phyloP scores from a whole-genome alignment of 2,113 vertebrate species.

The Danionella cerebrum region DNA sequence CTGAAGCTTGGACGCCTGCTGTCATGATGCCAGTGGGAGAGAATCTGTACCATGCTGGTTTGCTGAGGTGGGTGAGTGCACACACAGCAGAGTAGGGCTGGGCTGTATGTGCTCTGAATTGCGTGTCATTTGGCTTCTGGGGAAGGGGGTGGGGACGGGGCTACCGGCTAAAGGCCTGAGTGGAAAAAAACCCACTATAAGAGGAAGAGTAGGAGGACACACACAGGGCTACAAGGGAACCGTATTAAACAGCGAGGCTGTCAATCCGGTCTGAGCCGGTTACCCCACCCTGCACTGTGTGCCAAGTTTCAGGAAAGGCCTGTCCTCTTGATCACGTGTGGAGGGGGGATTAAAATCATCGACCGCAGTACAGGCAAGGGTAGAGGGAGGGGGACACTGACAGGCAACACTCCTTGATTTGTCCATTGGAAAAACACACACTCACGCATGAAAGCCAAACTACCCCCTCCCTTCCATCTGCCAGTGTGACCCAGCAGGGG shows the following conservation, averaged over 20 bases:
- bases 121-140: slow-evolving; percentile 41
- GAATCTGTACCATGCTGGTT: slow-evolving; percentile 34
- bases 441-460: slow-evolving; percentile 34
- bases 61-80: slow-evolving; percentile 42
- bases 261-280: slow-evolving; percentile 78
- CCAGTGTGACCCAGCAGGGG: slow-evolving; percentile 56
- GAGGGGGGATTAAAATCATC: slow-evolving; percentile 67
- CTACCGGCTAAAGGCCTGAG: slow-evolving; percentile 49
- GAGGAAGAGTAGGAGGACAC: slow-evolving; percentile 49
- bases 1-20: slow-evolving; percentile 32
- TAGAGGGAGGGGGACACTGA: slow-evolving; percentile 44
- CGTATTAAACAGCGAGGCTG: slow-evolving; percentile 73
- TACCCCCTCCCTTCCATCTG: slow-evolving; percentile 52
- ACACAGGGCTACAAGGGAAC: slow-evolving; percentile 62
- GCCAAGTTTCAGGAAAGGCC: slow-evolving; percentile 74
- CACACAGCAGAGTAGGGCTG: slow-evolving; percentile 40
- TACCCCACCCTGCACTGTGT: slow-evolving; percentile 71
- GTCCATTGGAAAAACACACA: slow-evolving; percentile 46
- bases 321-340: slow-evolving; percentile 69
- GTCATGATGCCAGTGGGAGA: slow-evolving; percentile 41
- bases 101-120: slow-evolving; percentile 47
- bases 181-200: slow-evolving; percentile 62
- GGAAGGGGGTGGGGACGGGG: slow-evolving; percentile 35
- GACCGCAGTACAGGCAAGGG: slow-evolving; percentile 58
- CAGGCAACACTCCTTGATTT: slow-evolving; percentile 58